Evolutionary conservation across 2,113 vertebrate species (phyloP), one percentile per base, ranked within the genome.

Genomic region (Petromus typicus): DNA sequence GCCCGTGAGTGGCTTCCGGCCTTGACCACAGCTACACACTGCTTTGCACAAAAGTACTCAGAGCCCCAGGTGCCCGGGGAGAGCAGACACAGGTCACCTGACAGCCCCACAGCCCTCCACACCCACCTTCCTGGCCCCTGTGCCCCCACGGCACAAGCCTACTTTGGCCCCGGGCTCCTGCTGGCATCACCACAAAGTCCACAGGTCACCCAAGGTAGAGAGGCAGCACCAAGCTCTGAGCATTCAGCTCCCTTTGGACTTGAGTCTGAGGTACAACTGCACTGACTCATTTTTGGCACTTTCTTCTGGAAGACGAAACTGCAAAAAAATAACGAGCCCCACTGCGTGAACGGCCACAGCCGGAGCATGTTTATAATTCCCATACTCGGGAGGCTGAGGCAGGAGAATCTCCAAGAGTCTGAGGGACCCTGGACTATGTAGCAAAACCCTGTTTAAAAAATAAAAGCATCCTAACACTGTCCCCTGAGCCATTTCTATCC

Each of bases 251-350:
- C 48, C 5, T 10, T 51, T 5, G 48, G 48, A 51, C 48, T 10
- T 51, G 48, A 51, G 48, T 51, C 48, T 51, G 48, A 51, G 48
- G 48, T 10, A 51, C 48, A 51, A 10, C 48, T 51, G 48, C 48
- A 51, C 48, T 7, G 84, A 91, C 96, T 54, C 91, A 66, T 93
- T 89, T 83, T 87, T 37, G 20, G 61, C 54, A 57, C 86, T 14
- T 12, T 25, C 40, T 30, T 67, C 83, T 43, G 66, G 69, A 66
- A 76, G 82, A 56, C 23, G 40, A 89, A 82, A 34, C 51, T 66
- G 84, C 80, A 64, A 57, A 48, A 79, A 32, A n/a, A 51, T 1
- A 37, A 18, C 0, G 5, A n/a, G 23, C 5, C 2, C n/a, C 51
- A 27, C 23, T 2, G 63, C 86, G 43, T 3, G 40, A 7, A 23